Conservation (phyloP, 2,113 vertebrate genomes). For the Pyxicephalus adspersus region DNA sequence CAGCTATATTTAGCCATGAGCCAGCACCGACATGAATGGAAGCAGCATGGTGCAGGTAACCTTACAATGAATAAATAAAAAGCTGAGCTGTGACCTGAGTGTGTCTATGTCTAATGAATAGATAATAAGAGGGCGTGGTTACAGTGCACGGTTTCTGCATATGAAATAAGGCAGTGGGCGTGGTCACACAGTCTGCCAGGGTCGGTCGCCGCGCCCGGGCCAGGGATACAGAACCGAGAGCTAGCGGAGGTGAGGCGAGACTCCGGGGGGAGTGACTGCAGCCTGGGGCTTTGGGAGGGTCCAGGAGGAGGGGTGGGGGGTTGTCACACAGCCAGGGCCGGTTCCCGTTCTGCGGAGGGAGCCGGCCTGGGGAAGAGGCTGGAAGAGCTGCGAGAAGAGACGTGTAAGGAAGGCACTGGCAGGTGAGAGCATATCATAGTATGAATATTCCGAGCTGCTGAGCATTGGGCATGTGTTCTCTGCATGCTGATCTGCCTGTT, state of each 20-base stretch:
- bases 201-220: conserved; percentile 20
- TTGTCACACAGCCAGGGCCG: conserved; percentile 23
- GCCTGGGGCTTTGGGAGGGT: conserved; percentile 2
- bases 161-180: conserved; percentile 10
- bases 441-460: background rate
- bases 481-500: background rate
- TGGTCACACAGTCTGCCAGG: background rate
- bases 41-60: background rate
- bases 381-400: conserved; percentile 4
- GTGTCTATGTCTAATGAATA: background rate
- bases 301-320: background rate
- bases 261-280: background rate
- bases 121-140: conserved; percentile 28
- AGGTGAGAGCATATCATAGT: conserved; percentile 45
- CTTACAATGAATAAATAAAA: background rate
- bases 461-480: no score
- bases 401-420: conserved; percentile 8
- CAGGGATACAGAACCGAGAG: background rate
- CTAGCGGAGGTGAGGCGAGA: background rate
- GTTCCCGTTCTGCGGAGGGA: conserved; percentile 41
- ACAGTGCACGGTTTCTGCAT: background rate
- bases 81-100: background rate
- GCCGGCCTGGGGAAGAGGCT: conserved; percentile 40
- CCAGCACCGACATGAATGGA: no score
- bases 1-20: no score